Evolutionary conservation across 2,113 vertebrate species (phyloP), one percentile per base, ranked within the genome.

Genomic region (Thunnus maccoyii): DNA sequence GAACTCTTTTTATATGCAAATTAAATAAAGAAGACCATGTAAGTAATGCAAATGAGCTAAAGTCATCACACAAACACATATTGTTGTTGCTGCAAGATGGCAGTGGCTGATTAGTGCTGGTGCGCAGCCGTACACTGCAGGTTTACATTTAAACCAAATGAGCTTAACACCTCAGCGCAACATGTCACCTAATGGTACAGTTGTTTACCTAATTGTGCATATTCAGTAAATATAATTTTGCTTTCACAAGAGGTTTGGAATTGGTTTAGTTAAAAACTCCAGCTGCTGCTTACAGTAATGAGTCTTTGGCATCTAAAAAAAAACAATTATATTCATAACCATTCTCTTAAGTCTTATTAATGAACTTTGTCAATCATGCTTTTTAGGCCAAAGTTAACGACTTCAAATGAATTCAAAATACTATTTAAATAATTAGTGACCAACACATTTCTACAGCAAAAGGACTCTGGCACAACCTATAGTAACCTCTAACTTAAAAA

Each of bases 1-100:
- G 60, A 51, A 64, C 62, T 67, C 41, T 71, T 82, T 84, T 68
- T 30, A 80, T 16, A 82, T 86, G 72, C 48, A 77, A 72, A 88
- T 80, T 1, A 48, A 47, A 70, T 51, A 17, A 47, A 32, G 46
- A 36, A 55, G 5, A 61, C 54, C 18, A n/a, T 51, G 47, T 16
- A 55, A 63, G 61, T 69, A 69, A 73, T 61, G 56, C 64, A 52
- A 54, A 71, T 56, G 22, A 69, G 61, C 27, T 56, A 25, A 75
- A 68, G 56, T 55, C 41, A 48, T 81, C 44, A 51, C 55, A 66
- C 54, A 79, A 76, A 67, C 72, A 75, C 78, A 64, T 9, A 25
- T 18, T 46, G 27, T 4, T 68, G 50, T 12, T 46, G 30, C 3
- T 65, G 60, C 32, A 15, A 7, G 25, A 68, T 47, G 58, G 73